Evolutionary conservation across 2,797 vertebrate species (phyloP).

Genomic region (Typhlichthys eigenmanni): DNA sequence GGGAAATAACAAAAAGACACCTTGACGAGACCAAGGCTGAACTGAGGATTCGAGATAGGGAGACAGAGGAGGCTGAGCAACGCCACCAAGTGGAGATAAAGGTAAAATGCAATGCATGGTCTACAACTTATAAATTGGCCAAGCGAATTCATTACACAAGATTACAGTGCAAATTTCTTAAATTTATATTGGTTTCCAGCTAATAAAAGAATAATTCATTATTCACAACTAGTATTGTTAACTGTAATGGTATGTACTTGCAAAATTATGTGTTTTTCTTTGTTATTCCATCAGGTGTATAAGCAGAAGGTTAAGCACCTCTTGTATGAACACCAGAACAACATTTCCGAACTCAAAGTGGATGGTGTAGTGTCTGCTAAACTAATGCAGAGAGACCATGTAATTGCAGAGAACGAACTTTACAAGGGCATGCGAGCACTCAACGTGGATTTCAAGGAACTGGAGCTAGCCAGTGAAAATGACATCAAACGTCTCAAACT

Average conservation of each 20-base stretch:
- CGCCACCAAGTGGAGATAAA: constrained; percentile 89
- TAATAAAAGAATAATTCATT: too few relatives aligned
- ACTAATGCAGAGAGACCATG: constrained; percentile 78
- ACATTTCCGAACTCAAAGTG: constrained; percentile 79
- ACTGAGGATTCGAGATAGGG: constrained; percentile 80
- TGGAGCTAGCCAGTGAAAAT: constrained; percentile 77
- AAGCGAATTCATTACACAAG: too few relatives aligned
- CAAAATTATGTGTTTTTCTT: background rate
- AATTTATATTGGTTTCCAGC: too few relatives aligned
- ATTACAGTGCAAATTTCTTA: too few relatives aligned
- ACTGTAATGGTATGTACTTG: too few relatives aligned
- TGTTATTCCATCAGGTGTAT: constrained; percentile 80
- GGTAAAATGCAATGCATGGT: constrained; percentile 64
- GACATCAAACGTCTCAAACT: constrained; percentile 77
- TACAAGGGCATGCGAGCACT: constrained; percentile 67
- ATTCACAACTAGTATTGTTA: too few relatives aligned
- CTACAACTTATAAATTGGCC: too few relatives aligned
- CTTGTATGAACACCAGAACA: constrained; percentile 91
- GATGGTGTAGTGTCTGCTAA: constrained; percentile 71
- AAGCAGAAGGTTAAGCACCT: constrained; percentile 96
- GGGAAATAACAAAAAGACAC: constrained; percentile 81
- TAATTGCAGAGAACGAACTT: constrained; percentile 73
- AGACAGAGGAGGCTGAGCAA: constrained; percentile 86
- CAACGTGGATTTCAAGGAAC: constrained; percentile 78
- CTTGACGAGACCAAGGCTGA: constrained; percentile 83